These are phyloP conservation scores for Platygyra sinensis DNA, from an alignment of 64 coral and sea anemone genomes.

Conservation along the genomic window DNA sequence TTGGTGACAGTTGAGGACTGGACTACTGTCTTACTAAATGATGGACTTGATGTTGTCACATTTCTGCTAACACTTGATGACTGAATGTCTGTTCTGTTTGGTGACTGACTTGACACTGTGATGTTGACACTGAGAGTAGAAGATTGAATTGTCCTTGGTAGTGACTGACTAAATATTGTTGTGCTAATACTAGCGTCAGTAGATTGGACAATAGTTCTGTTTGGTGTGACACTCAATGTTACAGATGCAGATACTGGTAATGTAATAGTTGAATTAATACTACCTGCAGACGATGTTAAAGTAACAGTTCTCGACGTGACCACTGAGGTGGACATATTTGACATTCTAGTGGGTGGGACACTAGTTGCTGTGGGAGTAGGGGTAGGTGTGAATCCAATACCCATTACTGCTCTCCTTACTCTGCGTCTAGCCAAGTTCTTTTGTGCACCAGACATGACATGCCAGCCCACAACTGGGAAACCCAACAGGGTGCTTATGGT, in stretches of 20 bases:
- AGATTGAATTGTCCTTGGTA: background rate
- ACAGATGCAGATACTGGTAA: background rate
- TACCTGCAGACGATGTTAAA: background rate
- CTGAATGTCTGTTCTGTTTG: background rate
- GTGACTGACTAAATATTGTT: background rate
- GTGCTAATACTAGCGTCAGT: background rate
- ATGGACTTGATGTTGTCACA: background rate
- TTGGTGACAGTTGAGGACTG: background rate
- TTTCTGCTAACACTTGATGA: background rate
- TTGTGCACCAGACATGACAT: slow-evolving; percentile 88
- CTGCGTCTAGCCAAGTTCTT: slow-evolving; percentile 60
- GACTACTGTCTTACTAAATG: background rate
- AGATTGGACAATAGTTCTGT: background rate
- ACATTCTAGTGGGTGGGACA: slow-evolving; percentile 55
- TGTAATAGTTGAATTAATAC: background rate
- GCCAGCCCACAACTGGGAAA: slow-evolving; percentile 85
- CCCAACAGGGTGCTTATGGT: slow-evolving; percentile 59
- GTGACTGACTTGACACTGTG: background rate
- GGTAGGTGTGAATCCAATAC: slow-evolving; percentile 9
- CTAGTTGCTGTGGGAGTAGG: slow-evolving; percentile 69
- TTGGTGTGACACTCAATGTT: background rate
- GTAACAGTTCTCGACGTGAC: slow-evolving; percentile 7
- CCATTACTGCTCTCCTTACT: slow-evolving; percentile 36
- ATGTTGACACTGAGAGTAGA: background rate
- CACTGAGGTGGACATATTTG: slow-evolving; percentile 44